Evolutionary conservation across 2,888 invertebrate species (phyloP), one percentile per base, ranked within the genome.

Genomic region (Watsonalla binaria): DNA sequence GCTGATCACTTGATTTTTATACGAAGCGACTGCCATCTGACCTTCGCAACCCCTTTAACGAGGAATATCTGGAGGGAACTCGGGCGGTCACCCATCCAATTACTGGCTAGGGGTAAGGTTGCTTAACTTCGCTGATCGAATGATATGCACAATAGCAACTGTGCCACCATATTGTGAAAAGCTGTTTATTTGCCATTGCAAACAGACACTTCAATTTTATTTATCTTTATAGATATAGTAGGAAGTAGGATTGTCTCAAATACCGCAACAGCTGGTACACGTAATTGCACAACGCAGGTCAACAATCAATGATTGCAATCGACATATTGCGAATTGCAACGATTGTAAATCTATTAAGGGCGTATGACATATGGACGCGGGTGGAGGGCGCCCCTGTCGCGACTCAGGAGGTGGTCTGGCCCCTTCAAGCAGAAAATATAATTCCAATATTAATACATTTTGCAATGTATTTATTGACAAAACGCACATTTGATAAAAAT

Each of bases 331-430:
- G 83, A 84, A 84, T 83, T 80, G 82, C 68, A 62, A 69, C 80
- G 77, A 82, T 86, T 78, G 84, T 74, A 84, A 84, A 80, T 79
- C 83, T 84, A 81, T 87, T 83, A 86, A 74, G 67, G 72, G 70
- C 62, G 62, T 62, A 72, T 63, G 76, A 71, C 89, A 89, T 89
- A 89, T 86, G 87, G 77, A 78, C 69, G 55, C 63, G 59, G 74
- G 70, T 59, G 64, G 70, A 73, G 80, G 73, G 70, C 70, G 60
- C 77, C 81, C 49, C 77, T 66, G 78, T 59, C 62, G 73, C 57
- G 69, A 60, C 80, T 59, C 76, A 64, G 54, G 71, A 74, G 82
- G 84, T 72, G 83, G 82, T 75, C 78, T 63, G 50, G 34, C 46
- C 51, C 51, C 57, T 56, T 51, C 56, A 58, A 55, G 54, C 51